Percentiles rank a stretch among this genome's conserved stretches.
phyloP scores from a whole-genome alignment of 2,113 vertebrate species.

The Neofelis nebulosa region DNA sequence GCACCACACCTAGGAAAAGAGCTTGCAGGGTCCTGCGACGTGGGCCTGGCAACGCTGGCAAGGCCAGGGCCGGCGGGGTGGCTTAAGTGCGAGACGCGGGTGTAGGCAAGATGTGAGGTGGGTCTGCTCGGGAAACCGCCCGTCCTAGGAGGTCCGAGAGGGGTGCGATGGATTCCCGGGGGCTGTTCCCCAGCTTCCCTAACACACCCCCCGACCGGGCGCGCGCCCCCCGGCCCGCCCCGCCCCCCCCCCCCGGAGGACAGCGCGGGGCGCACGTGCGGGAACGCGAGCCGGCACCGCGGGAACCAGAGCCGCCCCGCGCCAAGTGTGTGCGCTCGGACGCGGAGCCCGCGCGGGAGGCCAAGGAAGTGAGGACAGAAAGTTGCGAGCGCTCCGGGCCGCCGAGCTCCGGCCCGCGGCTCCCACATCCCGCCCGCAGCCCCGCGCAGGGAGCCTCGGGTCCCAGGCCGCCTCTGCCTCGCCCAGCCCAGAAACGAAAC shows the following conservation, averaged over 20 bases:
- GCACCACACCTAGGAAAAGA: neutral
- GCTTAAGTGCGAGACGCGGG: neutral
- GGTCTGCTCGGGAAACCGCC: neutral
- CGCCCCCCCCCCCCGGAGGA: neutral
- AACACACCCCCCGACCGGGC: fast-evolving
- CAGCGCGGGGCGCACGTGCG: neutral
- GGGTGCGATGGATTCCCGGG: no score
- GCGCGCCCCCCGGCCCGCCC: neutral
- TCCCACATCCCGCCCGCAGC: neutral
- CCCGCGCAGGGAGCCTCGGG: neutral
- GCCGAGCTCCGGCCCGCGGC: neutral
- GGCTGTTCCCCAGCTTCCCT: neutral
- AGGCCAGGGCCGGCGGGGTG: fast-evolving
- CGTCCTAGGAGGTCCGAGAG: neutral
- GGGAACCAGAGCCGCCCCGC: neutral
- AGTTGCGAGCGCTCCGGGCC: neutral
- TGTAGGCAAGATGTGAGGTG: neutral
- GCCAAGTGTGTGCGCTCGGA: neutral
- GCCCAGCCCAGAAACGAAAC: neutral
- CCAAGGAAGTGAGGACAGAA: neutral
- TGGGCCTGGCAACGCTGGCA: no score
- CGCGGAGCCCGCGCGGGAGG: neutral
- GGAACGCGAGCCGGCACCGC: neutral
- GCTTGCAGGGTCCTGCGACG: neutral
- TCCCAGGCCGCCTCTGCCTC: neutral